Percentiles rank a stretch among this genome's conserved stretches.
Conservation (phyloP, 1,140 invertebrate genomes). For the Pentalonia nigronervosa region DNA sequence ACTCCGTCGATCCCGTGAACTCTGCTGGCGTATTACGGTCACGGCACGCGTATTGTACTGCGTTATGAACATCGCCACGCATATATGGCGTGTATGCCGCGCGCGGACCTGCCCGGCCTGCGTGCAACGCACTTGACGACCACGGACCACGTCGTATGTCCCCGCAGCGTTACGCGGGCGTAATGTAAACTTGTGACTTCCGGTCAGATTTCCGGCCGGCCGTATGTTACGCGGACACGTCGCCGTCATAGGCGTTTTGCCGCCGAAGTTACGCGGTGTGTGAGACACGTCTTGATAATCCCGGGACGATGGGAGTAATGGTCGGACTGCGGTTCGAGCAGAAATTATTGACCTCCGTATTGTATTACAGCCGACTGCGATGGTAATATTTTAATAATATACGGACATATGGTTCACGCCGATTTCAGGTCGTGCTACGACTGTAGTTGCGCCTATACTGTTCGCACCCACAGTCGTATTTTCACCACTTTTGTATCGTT, state of each 20-base stretch:
- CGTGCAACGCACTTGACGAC: neutral
- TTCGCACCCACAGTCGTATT: neutral
- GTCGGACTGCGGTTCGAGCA: neutral
- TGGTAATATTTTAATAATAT: neutral
- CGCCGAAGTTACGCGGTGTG: no score
- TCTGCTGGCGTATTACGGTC: neutral
- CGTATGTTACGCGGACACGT: no score
- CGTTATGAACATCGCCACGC: no score
- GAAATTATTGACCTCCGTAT: neutral
- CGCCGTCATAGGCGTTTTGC: no score
- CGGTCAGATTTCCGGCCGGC: neutral
- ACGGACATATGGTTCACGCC: neutral
- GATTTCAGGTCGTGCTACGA: neutral
- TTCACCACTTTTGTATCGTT: neutral
- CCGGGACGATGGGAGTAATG: no score
- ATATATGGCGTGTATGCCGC: no score
- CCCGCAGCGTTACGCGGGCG: neutral
- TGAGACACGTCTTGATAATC: neutral
- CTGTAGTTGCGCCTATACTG: neutral
- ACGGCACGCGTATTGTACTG: no score
- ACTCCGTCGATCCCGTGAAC: neutral
- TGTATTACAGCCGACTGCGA: neutral
- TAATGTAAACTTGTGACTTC: neutral
- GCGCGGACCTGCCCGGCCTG: neutral
- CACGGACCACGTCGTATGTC: neutral